Evolutionary conservation across 2,888 invertebrate species (phyloP), one percentile per base, ranked within the genome.

Genomic region (Lithosia quadra): DNA sequence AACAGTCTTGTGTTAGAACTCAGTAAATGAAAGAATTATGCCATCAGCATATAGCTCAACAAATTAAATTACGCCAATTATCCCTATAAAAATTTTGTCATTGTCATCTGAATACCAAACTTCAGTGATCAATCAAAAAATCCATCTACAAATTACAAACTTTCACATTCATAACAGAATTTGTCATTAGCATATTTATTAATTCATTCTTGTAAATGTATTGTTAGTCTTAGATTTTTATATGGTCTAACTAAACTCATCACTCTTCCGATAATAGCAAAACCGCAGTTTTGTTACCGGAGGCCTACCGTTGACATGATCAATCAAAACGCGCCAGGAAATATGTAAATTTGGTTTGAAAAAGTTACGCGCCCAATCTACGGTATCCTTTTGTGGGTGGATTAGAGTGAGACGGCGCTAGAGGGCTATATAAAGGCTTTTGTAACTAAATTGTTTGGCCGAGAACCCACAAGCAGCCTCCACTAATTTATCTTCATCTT

Each of bases 281-380:
- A 36, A 64, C 55, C 24, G 15, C n/a, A 57, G 56, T 11, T 57
- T 39, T 24, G 64, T 64, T n/a, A 56, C 36, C 55, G 22, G 53
- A 22, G 39, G 39, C 56, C 39, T 33, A 39, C 24, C 77, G 76
- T 79, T 83, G 78, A 82, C 83, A 86, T 84, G 82, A 87, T 87
- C 88, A 88, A 88, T 88, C 86, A 84, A 78, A 81, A 79, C 79
- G 76, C 77, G 69, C 79, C 81, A 79, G 82, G 81, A 87, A 91
- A 88, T 89, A 90, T 90, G 90, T 87, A 90, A 91, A 91, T 91
- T 90, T 90, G 89, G 89, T 91, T 88, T 86, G 86, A 84, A 88
- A 89, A 91, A 89, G 89, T 91, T 90, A 85, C 83, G 81, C 84
- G 82, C 79, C 86, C 88, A 88, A 90, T 90, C 88, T 87, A 80